Evolutionary conservation across 2,888 invertebrate species (phyloP).

Genomic region (Lamproptera curius): DNA sequence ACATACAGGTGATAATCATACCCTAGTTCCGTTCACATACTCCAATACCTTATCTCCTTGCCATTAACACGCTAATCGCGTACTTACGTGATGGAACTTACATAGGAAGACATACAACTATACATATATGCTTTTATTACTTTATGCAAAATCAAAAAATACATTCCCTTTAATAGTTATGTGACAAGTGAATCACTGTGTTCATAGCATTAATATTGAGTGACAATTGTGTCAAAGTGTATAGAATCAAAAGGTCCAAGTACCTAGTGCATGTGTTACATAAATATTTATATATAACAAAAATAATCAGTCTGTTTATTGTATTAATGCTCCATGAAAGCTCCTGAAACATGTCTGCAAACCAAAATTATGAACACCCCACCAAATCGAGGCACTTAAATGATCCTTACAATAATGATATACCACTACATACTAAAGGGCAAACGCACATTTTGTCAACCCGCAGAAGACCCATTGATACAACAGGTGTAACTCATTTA

Average conservation of each 20-base stretch:
- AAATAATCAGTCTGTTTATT: conserved; percentile 9
- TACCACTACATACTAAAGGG: conserved; percentile 71
- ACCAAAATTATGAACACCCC: conserved; percentile 63
- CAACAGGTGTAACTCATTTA: conserved; percentile 74
- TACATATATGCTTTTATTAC: conserved; percentile 54
- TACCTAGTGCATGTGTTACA: conserved; percentile 1
- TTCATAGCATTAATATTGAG: neutral
- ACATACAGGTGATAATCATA: conserved; percentile 54
- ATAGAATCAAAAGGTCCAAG: neutral
- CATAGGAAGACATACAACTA: conserved; percentile 75
- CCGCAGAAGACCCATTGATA: conserved; percentile 70
- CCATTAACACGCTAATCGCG: conserved; percentile 49
- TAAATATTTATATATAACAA: neutral
- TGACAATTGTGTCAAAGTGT: conserved; percentile 1
- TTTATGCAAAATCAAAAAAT: conserved; percentile 40
- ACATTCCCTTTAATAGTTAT: conserved; percentile 2
- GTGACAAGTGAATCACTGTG: neutral
- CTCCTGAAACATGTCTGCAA: conserved; percentile 42
- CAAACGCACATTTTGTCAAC: conserved; percentile 63
- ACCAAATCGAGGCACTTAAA: conserved; percentile 73
- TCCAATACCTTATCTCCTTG: conserved; percentile 39
- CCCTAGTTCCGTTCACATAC: conserved; percentile 54
- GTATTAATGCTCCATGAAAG: conserved; percentile 5
- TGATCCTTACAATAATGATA: conserved; percentile 75
- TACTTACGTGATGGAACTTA: conserved; percentile 61